Conservation (phyloP, 2,113 vertebrate genomes). For the Alexandromys fortis region DNA sequence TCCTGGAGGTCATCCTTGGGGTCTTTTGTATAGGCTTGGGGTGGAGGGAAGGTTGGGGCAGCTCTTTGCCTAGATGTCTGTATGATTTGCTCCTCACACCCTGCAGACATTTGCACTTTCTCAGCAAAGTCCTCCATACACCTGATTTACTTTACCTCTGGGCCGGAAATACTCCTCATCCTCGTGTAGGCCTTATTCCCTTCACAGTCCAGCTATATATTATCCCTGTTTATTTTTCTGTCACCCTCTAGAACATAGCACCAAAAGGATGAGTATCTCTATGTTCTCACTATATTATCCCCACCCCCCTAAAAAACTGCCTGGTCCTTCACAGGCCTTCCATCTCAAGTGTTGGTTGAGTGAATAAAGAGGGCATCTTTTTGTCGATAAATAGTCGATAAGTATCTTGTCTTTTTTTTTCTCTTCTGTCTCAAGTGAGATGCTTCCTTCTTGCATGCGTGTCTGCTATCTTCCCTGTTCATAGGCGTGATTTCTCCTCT, state of each 20-base stretch:
- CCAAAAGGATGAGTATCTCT: background rate
- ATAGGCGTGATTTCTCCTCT: background rate
- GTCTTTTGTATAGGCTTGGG: background rate
- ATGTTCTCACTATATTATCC: background rate
- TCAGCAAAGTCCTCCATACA: background rate
- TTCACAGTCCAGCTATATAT: background rate
- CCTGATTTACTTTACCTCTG: background rate
- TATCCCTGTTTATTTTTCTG: slow-evolving; percentile 17
- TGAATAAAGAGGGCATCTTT: background rate
- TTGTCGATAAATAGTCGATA: background rate
- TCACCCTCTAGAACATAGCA: background rate
- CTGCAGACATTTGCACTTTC: background rate
- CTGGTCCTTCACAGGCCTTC: background rate
- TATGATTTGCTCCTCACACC: background rate
- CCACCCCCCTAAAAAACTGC: background rate
- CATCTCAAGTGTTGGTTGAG: background rate
- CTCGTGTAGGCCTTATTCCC: background rate
- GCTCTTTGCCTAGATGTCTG: background rate
- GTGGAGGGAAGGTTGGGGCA: background rate
- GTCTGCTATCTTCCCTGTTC: background rate
- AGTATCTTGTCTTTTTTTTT: background rate
- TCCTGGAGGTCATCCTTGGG: background rate
- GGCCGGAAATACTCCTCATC: no score
- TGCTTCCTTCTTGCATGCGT: background rate
- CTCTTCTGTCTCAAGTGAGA: background rate